phyloP scores from a whole-genome alignment of 2,797 vertebrate species.

The Scyliorhinus canicula region DNA sequence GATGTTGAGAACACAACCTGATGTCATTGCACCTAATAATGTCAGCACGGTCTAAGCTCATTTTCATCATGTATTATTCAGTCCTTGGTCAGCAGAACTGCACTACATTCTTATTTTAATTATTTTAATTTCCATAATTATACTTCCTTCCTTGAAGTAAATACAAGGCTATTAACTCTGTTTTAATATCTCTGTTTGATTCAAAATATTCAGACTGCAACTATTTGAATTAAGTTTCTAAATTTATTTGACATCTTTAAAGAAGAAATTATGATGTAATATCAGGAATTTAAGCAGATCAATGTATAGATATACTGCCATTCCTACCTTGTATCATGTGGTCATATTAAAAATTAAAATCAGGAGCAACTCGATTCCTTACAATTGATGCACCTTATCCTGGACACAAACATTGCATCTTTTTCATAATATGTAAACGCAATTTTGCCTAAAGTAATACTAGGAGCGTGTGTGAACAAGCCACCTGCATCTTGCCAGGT shows the following conservation, averaged over 20 bases:
- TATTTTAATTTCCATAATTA: neutral
- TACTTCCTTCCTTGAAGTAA: neutral
- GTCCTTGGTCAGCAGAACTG: neutral
- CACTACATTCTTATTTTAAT: neutral
- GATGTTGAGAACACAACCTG: no score
- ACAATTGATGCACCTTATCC: neutral
- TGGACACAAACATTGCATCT: neutral
- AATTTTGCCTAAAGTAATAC: neutral
- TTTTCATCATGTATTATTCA: no score
- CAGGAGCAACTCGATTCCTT: neutral
- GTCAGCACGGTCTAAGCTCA: no score
- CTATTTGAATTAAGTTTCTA: neutral
- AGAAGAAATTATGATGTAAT: neutral
- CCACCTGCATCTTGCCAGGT: neutral
- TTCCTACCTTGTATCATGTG: neutral
- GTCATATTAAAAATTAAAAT: neutral
- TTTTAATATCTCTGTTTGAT: neutral
- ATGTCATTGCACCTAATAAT: no score
- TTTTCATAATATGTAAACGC: neutral
- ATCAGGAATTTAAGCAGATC: neutral
- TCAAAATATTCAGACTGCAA: neutral
- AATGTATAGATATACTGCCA: neutral
- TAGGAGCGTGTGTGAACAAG: neutral
- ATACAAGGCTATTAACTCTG: neutral
- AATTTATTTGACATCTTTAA: neutral